Base-by-base conservation (phyloP, 2,888 invertebrate genomes). In the Eurytoma californica region DNA sequence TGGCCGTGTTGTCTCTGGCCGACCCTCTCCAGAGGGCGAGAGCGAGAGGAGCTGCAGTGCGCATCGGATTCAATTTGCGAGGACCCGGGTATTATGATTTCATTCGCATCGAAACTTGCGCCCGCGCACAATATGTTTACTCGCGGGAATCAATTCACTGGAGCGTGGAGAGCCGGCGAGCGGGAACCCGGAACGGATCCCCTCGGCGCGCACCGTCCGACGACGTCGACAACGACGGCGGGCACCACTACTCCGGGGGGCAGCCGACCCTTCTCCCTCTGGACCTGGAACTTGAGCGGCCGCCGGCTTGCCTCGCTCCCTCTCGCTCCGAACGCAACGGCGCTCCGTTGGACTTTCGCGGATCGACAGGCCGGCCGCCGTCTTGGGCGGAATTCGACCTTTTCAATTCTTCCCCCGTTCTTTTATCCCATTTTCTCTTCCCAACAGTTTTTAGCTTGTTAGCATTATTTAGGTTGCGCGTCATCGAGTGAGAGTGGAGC, bases 101-200 rank as follows among this genome's bases (percentile, higher is more conserved):
- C 81, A 83, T 82, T 83, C 82, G 80, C 80, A 77, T 82, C 81
- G 78, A 81, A 83, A 83, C 83, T 82, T 80, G 80, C 3, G 57
- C 74, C 57, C 13, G 82, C 68, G 70, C 83, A 83, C 83, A 83
- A 83, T 83, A 83, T 83, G 83, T 83, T 82, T 80, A 81, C 83
- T 80, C 83, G 77, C 80, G 82, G 82, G 82, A 83, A 83, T 82
- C 83, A 80, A 83, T 81, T 82, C 82, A 80, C 77, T 73, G 77
- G 79, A 80, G 78, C 80, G 81, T 74, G 51, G 77, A 72, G 72
- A 66, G 60, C 57, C 39, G 65, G 70, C n/a, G 58, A 30, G 67
- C 55, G 28, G 55, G 20, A 72, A 61, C 55, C 63, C 55, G 63
- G 79, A 79, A 74, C 73, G 70, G 74, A 72, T 72, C 75, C 79